Percentiles rank a stretch among this genome's conserved stretches.
These are phyloP conservation scores for Chloropsis hardwickii DNA, from an alignment of 2,113 vertebrate species.

Conservation along the genomic window DNA sequence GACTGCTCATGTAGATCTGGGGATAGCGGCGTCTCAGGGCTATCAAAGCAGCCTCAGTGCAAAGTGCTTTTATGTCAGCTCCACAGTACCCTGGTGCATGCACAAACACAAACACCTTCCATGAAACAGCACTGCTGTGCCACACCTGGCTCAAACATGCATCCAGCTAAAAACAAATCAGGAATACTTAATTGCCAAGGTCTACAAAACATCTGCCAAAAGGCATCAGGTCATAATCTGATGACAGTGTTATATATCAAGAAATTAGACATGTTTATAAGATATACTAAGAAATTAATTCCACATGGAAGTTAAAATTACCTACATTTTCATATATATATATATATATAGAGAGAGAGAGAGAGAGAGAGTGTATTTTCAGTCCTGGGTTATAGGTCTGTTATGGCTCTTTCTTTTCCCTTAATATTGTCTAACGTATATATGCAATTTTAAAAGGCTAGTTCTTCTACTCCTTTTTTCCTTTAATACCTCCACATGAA, in stretches of 20 bases:
- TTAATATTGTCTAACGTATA: background rate
- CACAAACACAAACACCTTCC: background rate
- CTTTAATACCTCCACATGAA: background rate
- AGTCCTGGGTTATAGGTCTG: background rate
- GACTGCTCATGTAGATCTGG: slow-evolving; percentile 95
- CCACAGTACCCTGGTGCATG: slow-evolving; percentile 91
- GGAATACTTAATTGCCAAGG: background rate
- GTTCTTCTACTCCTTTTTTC: background rate
- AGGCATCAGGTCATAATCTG: background rate
- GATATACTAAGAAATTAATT: background rate
- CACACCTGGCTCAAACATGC: background rate
- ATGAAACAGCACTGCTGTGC: background rate
- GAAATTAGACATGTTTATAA: background rate
- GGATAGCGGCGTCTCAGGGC: slow-evolving; percentile 94
- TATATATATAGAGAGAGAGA: too few relatives aligned
- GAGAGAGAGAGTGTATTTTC: background rate
- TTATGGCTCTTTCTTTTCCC: background rate
- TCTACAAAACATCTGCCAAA: background rate
- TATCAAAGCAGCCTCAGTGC: slow-evolving; percentile 94
- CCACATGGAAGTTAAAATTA: background rate
- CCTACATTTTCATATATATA: background rate
- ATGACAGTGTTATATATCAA: background rate
- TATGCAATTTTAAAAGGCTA: background rate
- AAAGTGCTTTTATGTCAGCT: slow-evolving; percentile 99
- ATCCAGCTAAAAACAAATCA: background rate